Evolutionary conservation across 2,888 invertebrate genomes (phyloP), one percentile per base, ranked within the genome.

Genomic region (Sarcophaga variegata): DNA sequence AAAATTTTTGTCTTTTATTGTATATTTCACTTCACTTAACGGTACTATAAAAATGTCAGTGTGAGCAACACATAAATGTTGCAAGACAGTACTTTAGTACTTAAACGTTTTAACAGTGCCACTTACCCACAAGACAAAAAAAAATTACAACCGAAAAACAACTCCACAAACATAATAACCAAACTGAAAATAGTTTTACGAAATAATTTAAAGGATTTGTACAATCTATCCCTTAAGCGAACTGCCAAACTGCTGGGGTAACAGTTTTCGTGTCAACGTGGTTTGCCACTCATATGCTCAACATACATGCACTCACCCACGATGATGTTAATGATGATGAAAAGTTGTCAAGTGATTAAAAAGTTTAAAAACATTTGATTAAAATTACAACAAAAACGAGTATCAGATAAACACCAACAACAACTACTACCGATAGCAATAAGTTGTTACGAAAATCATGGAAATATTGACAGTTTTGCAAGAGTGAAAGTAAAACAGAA

Each of bases 291-390:
- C 49, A 14, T 49, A 11, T 49, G 14, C 2, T 49, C 49, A 14
- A 14, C 4, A 14, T 2, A 11, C 54, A 54, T 54, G 54, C 17
- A 12, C 25, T 45, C 14, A 67, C 71, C 72, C 8, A 84, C 77
- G 79, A 64, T 87, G 88, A 54, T 17, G 54, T 88, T 89, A 88
- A 81, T 71, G 89, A 88, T 90, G 89, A 89, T 88, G 87, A 89
- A 89, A 90, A 90, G 89, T 90, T 90, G 77, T 88, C 86, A 86
- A 91, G 88, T 90, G 90, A 91, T 91, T 91, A 91, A 91, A 91
- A 91, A 91, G 90, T 91, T 91, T 86, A 89, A 88, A 88, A 90
- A 89, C 90, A 78, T 60, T 54, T 89, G 89, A 91, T 90, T 90
- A 91, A 90, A 90, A 90, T 89, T 88, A 89, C 14, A 17, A 47